These are phyloP conservation scores for Thaleichthys pacificus DNA, from an alignment of 2,797 vertebrate genomes.

Conservation along the genomic window DNA sequence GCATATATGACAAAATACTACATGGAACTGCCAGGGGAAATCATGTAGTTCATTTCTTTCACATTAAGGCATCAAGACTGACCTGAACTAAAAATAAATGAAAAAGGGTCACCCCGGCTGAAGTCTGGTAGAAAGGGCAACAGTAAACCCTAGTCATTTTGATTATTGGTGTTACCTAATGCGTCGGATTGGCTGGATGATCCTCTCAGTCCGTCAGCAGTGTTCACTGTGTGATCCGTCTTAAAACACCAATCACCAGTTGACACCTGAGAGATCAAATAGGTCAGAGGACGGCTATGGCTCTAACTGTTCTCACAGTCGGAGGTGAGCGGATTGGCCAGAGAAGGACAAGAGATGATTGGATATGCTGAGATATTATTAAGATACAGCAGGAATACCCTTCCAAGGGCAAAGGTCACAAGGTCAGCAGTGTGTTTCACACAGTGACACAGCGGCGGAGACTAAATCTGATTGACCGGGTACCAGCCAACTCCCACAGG, in stretches of 20 bases:
- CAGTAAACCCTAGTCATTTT: too few relatives aligned
- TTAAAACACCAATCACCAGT: conserved; percentile 43
- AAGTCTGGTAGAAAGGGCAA: too few relatives aligned
- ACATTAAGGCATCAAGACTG: too few relatives aligned
- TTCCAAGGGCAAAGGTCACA: background rate
- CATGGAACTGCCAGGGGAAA: too few relatives aligned
- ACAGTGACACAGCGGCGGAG: background rate
- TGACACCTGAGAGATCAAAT: conserved; percentile 27
- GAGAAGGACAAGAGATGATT: conserved; percentile 21
- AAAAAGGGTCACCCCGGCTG: too few relatives aligned
- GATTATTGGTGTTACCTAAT: too few relatives aligned
- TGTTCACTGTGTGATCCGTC: background rate
- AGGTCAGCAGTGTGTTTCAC: background rate
- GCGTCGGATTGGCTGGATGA: background rate
- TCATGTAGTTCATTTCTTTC: too few relatives aligned
- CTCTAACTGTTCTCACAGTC: background rate
- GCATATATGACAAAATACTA: too few relatives aligned
- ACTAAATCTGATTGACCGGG: background rate
- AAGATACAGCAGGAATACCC: conserved; percentile 2
- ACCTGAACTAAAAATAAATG: too few relatives aligned
- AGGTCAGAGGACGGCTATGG: background rate
- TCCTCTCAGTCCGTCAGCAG: background rate
- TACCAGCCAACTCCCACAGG: background rate
- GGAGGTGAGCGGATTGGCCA: background rate
- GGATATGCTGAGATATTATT: conserved; percentile 17